Conservation (phyloP, 2,888 invertebrate species). For the Criorhina ranunculi region DNA sequence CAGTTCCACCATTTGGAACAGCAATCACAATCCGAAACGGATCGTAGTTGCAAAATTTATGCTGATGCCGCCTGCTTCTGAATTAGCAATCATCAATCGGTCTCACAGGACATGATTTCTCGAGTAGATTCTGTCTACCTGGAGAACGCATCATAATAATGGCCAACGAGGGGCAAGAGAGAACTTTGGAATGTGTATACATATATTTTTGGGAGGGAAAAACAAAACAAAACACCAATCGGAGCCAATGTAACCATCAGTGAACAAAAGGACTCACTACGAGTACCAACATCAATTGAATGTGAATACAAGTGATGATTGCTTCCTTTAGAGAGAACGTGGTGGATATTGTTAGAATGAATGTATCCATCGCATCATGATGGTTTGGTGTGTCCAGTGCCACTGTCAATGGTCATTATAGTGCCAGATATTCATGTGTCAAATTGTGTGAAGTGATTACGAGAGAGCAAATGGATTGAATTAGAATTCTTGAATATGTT, state of each 20-base stretch:
- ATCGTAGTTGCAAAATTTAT: constrained; percentile 29
- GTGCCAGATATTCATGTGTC: constrained; percentile 14
- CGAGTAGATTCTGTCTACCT: constrained; percentile 44
- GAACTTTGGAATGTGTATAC: neutral
- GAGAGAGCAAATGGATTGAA: constrained; percentile 28
- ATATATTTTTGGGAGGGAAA: constrained; percentile 13
- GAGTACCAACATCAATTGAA: constrained; percentile 14
- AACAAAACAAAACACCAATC: constrained; percentile 34
- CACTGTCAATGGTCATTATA: constrained; percentile 30
- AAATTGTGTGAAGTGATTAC: constrained; percentile 39
- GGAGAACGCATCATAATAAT: constrained; percentile 53
- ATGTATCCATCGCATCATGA: neutral
- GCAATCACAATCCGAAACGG: constrained; percentile 22
- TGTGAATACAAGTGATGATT: constrained; percentile 36
- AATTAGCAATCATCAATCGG: constrained; percentile 53
- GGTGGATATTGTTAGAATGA: neutral
- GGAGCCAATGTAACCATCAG: constrained; percentile 33
- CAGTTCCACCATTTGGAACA: constrained; percentile 26
- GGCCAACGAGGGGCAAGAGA: neutral
- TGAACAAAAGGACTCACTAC: constrained; percentile 50
- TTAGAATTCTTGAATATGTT: constrained; percentile 18
- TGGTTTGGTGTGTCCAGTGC: neutral
- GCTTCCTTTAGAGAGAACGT: neutral
- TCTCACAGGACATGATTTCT: constrained; percentile 43
- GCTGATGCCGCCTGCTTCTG: constrained; percentile 36